Conservation (phyloP, 2,113 vertebrate genomes). For the Gallinago paraguaiae region DNA sequence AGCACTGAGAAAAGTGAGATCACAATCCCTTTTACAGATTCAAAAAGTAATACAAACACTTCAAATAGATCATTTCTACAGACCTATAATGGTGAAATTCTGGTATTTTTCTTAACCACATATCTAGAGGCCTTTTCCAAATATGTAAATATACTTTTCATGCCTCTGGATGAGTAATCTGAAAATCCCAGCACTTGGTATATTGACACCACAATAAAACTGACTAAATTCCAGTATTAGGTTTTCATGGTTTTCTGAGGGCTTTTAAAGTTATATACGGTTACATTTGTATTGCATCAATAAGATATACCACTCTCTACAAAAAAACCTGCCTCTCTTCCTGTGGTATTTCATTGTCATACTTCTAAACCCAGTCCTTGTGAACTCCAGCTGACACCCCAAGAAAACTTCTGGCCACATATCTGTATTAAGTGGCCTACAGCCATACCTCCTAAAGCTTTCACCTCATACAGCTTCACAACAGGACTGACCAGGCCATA, state of each 20-base stretch:
- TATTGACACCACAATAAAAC: neutral
- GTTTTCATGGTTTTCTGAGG: neutral
- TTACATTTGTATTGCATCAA: neutral
- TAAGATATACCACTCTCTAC: neutral
- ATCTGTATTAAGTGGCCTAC: neutral
- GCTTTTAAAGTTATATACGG: neutral
- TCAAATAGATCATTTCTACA: neutral
- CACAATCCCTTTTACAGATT: neutral
- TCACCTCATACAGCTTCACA: neutral
- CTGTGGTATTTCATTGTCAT: neutral
- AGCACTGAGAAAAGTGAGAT: neutral
- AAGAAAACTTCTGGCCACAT: neutral
- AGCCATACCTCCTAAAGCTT: neutral
- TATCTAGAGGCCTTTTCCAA: slow-evolving; percentile 6
- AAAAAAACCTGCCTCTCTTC: neutral
- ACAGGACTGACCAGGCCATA: neutral
- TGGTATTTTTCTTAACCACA: neutral
- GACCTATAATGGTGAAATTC: neutral
- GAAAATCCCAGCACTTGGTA: neutral
- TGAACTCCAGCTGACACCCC: neutral
- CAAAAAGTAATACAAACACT: neutral
- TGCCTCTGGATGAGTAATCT: neutral
- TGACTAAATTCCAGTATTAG: neutral
- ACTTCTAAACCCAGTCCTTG: neutral
- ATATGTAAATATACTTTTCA: neutral